Base-by-base conservation (phyloP, 2,113 vertebrate genomes). In the Camelus dromedarius region DNA sequence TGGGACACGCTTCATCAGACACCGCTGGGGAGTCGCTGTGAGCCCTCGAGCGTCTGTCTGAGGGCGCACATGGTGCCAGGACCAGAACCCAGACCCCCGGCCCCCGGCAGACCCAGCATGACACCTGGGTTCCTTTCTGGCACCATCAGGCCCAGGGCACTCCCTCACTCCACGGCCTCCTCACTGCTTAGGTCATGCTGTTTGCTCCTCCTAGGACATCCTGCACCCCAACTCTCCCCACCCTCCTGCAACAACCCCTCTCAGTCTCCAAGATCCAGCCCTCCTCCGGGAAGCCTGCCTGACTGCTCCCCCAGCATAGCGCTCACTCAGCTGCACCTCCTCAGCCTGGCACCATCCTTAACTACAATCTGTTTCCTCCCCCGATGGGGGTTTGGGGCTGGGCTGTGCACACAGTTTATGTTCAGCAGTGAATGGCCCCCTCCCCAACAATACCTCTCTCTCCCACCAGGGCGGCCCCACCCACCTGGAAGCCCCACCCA, bases 401-500 rank as follows among this genome's bases (percentile, higher is more conserved):
- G 50, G 6, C 26, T 15, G 46, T 20, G 72, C 32, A 0, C 30
- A 15, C 35, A 30, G 64, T 0, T 1, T 16, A 5, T 0, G 1
- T 12, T n/a, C 26, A 2, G 48, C 46, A 3, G 81, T 3, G 20
- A 67, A 3, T 0, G 28, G 20, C 73, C n/a, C 56, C 30, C 54
- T 20, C 62, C 32, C 50, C 11, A 7, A 2, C 16, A 14, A 0
- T 0, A 10, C 73, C 19, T 0, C 12, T 16, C 46, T 42, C 72
- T 0, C 60, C 60, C 22, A 30, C 46, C n/a, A 0, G 18, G 11
- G 7, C 8, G 26, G 56, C 76, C 52, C 38, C 72, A 11, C 35
- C 64, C 1, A 16, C 77, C 66, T 3, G 1, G 0, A 38, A 52
- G 56, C 77, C 28, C 73, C 16, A 79, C 98, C 96, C 97, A 99